These are phyloP conservation scores for Gadus chalcogrammus DNA, from an alignment of 2,113 vertebrate species.

Conservation along the genomic window DNA sequence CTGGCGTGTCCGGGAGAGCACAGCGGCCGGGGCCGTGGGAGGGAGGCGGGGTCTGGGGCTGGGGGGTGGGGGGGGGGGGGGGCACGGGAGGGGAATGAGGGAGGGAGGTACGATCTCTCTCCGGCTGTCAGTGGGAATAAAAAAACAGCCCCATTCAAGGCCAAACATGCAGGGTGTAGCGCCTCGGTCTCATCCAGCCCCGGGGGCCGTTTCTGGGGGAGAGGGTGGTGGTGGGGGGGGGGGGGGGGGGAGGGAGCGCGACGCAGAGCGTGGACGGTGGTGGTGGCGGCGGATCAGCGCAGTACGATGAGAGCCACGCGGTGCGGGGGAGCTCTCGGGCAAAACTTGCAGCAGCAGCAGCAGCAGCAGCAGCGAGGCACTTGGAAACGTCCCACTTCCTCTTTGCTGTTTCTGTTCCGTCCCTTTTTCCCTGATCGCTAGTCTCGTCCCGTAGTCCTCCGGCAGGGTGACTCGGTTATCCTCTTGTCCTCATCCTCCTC, in stretches of 20 bases:
- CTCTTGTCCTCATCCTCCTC: slow-evolving; percentile 43
- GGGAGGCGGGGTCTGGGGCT: not conserved
- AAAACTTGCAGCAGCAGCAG: not conserved
- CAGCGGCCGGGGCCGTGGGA: too few relatives aligned
- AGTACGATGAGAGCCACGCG: too few relatives aligned
- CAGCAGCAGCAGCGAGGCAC: slow-evolving; percentile 44
- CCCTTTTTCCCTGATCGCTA: slow-evolving; percentile 51
- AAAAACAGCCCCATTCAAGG: slow-evolving; percentile 68
- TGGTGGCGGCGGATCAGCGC: too few relatives aligned
- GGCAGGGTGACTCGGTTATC: slow-evolving; percentile 24
- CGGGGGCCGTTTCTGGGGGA: slow-evolving; percentile 1
- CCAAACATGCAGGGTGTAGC: slow-evolving; percentile 44
- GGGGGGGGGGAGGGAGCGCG: slow-evolving; percentile 8
- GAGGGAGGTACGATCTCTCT: slow-evolving; percentile 42
- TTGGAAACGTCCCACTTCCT: slow-evolving; percentile 64
- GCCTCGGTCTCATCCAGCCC: slow-evolving; percentile 51
- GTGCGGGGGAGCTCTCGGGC: not conserved
- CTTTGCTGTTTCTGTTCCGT: slow-evolving; percentile 46
- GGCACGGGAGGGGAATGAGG: too few relatives aligned
- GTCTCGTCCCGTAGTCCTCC: slow-evolving; percentile 1
- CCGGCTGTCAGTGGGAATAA: slow-evolving; percentile 63
- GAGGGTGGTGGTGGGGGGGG: too few relatives aligned
- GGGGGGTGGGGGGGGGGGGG: too few relatives aligned
- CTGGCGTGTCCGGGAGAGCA: too few relatives aligned
- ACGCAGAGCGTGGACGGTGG: slow-evolving; percentile 11